Evolutionary conservation across 1,140 invertebrate genomes (phyloP), one percentile per base, ranked within the genome.

Genomic region (Drosophila mauritiana): DNA sequence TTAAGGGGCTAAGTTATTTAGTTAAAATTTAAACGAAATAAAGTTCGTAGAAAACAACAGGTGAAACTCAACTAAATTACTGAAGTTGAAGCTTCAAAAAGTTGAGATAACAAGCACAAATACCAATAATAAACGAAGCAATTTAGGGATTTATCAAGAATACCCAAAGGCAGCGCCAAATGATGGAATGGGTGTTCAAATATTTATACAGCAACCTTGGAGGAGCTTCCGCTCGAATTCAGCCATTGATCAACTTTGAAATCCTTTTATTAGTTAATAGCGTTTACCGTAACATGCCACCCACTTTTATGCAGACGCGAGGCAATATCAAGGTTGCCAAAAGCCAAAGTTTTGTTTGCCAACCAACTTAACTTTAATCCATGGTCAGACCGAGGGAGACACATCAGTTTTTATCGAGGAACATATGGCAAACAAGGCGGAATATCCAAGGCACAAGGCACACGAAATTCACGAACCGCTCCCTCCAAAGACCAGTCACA

Each of bases 341-440:
- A 74, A 68, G 45, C 43, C 69, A 62, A 76, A 63, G 54, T 63
- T 80, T 39, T 70, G 75, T 85, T 59, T 72, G 46, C 56, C 15
- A 53, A 83, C 46, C n/a, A 69, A 78, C 83, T 90, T 84, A 84
- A 83, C 80, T 78, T 76, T 62, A 86, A 90, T 80, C 85, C 84
- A 78, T 48, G 69, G 80, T 53, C 80, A 63, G 52, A 67, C 64
- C 42, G 46, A 55, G 42, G 37, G 48, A 65, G 52, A 74, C 55
- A 45, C 68, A 78, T 84, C 81, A 73, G 55, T 85, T 80, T 77
- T 86, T 86, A 86, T 88, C 82, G 48, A 48, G 36, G 45, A 56
- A 81, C 64, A 70, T 70, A 70, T 54, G 68, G 64, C 72, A 72
- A 76, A 80, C 78, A 80, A 59, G 49, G 52, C 54, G 40, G 40